Evolutionary conservation across 2,113 vertebrate species (phyloP).

Genomic region (Phaethon lepturus): DNA sequence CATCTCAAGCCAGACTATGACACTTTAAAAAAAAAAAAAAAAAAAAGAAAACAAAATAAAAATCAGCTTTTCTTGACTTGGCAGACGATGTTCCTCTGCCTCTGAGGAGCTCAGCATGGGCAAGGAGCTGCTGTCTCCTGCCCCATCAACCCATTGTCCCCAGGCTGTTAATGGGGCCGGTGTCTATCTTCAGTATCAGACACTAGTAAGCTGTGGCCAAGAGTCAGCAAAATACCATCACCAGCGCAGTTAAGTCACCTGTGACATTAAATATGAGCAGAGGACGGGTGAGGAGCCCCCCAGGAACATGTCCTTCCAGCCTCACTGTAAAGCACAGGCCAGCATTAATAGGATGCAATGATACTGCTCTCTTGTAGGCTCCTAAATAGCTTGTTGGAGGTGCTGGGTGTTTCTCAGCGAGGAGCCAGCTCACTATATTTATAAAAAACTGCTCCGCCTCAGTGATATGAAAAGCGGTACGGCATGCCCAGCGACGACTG

Average conservation of each 20-base stretch:
- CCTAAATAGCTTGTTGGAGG: not conserved
- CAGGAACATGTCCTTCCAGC: not conserved
- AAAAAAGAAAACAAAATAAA: not conserved
- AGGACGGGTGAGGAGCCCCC: not conserved
- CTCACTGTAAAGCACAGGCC: not conserved
- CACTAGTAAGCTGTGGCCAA: not conserved
- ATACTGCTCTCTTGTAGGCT: not conserved
- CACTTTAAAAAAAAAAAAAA: not conserved
- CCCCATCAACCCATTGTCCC: too few species aligned
- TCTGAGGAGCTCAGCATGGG: not conserved
- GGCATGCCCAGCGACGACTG: not conserved
- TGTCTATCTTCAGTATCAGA: not conserved
- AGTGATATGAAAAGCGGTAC: accelerated
- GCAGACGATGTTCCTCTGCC: not conserved
- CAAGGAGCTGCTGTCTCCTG: not conserved
- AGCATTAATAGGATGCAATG: accelerated
- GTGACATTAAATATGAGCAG: not conserved
- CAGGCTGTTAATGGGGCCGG: not conserved
- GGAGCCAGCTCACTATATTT: not conserved
- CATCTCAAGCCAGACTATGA: not conserved
- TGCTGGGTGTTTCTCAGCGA: not conserved
- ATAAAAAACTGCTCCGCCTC: not conserved
- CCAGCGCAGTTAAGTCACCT: not conserved
- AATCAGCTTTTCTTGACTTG: not conserved
- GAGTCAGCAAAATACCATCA: not conserved